Percentiles rank a stretch among this genome's conserved stretches.
phyloP scores from a whole-genome alignment of 2,888 invertebrate species.

The Noctua janthina region DNA sequence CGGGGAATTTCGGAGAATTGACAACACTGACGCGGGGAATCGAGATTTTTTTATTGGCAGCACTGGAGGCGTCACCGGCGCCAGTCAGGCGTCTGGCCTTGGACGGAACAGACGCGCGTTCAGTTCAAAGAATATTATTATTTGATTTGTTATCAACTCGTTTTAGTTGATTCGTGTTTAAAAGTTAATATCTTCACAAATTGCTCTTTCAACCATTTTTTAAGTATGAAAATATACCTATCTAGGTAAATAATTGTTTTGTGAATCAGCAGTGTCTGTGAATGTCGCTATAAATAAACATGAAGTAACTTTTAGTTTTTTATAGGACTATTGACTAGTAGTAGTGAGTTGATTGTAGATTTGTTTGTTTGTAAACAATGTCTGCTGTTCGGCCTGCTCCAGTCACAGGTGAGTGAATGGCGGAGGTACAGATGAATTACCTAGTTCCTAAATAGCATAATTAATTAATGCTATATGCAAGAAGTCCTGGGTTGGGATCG shows the following conservation, averaged over 20 bases:
- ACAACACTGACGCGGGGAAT: too few species aligned
- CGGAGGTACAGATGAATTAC: background rate
- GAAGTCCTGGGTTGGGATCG: background rate
- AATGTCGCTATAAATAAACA: background rate
- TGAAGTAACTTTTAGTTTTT: background rate
- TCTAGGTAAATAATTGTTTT: background rate
- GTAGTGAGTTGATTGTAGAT: background rate
- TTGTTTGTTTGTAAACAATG: conserved; percentile 29
- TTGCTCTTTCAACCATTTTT: conserved; percentile 1
- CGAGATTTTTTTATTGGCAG: too few species aligned
- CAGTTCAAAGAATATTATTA: background rate
- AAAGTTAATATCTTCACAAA: background rate
- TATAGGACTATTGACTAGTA: background rate
- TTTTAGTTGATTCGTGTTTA: background rate
- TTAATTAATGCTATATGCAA: background rate
- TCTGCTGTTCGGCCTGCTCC: background rate
- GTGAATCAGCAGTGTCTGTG: background rate
- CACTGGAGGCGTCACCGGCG: too few species aligned
- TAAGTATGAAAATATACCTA: background rate
- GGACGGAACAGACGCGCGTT: background rate
- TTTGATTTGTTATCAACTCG: background rate
- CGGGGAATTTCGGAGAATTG: too few species aligned
- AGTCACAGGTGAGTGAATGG: background rate
- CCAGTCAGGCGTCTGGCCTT: conserved; percentile 19
- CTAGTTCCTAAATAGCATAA: background rate